Evolutionary conservation across 92 coral and sea anemone genomes (phyloP).

Genomic region (Virgularia gustaviana): DNA sequence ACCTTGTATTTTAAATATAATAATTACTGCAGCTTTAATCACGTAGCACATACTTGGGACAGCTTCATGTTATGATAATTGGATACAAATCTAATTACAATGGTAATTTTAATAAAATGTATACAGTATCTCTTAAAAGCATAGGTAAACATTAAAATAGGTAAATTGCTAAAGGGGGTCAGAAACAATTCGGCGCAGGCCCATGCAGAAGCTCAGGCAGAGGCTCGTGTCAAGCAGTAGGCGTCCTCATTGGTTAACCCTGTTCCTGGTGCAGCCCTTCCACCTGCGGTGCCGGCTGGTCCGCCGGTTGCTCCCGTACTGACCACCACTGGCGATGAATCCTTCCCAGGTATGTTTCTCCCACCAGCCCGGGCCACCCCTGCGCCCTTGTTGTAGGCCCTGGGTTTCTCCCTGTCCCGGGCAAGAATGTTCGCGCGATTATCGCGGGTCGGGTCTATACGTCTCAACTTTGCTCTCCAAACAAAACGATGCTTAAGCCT

Average conservation of each 20-base stretch:
- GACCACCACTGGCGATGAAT: background rate
- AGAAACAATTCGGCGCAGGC: no score
- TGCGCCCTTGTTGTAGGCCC: background rate
- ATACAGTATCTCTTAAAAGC: no score
- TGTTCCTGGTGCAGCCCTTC: background rate
- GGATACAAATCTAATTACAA: no score
- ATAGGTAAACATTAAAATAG: no score
- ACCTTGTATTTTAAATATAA: no score
- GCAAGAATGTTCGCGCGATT: background rate
- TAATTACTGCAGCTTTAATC: no score
- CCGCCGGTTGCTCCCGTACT: background rate
- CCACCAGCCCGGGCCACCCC: background rate
- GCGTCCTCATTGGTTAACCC: no score
- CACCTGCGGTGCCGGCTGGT: background rate
- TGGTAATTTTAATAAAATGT: no score
- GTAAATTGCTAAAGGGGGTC: no score
- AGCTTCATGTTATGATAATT: no score
- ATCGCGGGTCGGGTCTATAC: background rate
- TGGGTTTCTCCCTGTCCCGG: slow-evolving; percentile 5
- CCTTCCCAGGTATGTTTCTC: background rate
- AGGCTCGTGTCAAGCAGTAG: background rate
- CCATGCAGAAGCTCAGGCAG: background rate
- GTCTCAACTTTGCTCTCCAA: background rate
- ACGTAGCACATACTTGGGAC: no score
- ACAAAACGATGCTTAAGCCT: background rate